Evolutionary conservation across 2,113 vertebrate species (phyloP).

Genomic region (Otolemur garnettii): DNA sequence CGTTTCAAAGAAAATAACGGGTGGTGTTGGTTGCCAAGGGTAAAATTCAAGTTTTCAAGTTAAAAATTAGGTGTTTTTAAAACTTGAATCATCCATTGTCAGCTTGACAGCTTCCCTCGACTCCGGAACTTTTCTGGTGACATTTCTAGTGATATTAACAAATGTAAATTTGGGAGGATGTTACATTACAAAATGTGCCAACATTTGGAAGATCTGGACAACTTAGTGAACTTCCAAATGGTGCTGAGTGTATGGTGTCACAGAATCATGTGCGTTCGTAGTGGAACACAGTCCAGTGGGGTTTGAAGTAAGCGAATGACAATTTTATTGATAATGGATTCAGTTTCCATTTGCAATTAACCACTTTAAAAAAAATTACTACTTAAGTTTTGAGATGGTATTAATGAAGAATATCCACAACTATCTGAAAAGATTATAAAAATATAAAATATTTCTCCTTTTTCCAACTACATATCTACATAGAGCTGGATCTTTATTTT

Average conservation of each 20-base stretch:
- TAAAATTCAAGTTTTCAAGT: constrained; percentile 48
- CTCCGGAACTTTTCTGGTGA: constrained; percentile 12
- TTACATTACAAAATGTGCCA: neutral
- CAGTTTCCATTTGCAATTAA: neutral
- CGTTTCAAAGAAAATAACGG: constrained; percentile 50
- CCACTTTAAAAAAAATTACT: neutral
- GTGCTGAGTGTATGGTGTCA: neutral
- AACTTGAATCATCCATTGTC: neutral
- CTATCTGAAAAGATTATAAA: constrained; percentile 19
- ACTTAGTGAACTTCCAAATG: constrained; percentile 22
- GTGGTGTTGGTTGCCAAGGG: constrained; percentile 7
- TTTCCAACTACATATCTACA: neutral
- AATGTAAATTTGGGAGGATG: neutral
- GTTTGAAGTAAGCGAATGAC: neutral
- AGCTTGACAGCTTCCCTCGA: neutral
- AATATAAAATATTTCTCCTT: neutral
- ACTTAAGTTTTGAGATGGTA: neutral
- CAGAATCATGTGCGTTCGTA: neutral
- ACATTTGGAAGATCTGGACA: neutral
- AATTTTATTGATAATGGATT: neutral
- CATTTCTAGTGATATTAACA: constrained; percentile 3
- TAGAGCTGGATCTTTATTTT: constrained; percentile 40
- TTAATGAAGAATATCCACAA: neutral
- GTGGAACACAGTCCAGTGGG: neutral
- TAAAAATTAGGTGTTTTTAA: constrained; percentile 58